Conservation (phyloP, 2,113 vertebrate species). For the Mustela lutreola region DNA sequence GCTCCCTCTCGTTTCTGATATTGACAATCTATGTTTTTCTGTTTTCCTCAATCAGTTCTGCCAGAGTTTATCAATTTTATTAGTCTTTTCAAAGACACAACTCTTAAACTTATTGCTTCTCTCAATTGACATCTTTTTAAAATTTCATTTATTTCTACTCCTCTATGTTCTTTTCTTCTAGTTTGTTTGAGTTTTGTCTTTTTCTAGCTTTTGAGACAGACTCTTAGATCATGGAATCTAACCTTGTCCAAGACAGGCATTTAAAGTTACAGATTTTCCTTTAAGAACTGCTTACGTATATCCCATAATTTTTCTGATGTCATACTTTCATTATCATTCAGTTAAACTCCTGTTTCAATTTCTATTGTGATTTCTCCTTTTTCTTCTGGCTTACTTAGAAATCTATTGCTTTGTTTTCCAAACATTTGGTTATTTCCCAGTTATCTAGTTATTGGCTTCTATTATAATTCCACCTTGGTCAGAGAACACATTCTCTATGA, state of each 20-base stretch:
- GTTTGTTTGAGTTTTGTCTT: constrained; percentile 31
- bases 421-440: not conserved
- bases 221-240: not conserved
- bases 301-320: not conserved
- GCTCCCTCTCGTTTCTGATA: not conserved
- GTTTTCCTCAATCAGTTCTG: not conserved
- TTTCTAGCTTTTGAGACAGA: not conserved
- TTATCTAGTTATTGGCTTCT: not conserved
- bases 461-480: not conserved
- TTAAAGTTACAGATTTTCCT: not conserved
- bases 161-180: not conserved
- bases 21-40: not conserved
- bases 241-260: not conserved
- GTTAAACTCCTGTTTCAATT: not conserved
- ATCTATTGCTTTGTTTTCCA: not conserved
- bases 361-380: not conserved
- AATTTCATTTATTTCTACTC: not conserved
- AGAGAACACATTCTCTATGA: not conserved
- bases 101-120: not conserved
- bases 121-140: not conserved
- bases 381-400: not conserved
- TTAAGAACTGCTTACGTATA: not conserved
- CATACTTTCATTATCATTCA: not conserved
- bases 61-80: not conserved
- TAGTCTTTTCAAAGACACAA: not conserved